phyloP scores from a whole-genome alignment of 2,797 vertebrate species.

The Danio tinwini region DNA sequence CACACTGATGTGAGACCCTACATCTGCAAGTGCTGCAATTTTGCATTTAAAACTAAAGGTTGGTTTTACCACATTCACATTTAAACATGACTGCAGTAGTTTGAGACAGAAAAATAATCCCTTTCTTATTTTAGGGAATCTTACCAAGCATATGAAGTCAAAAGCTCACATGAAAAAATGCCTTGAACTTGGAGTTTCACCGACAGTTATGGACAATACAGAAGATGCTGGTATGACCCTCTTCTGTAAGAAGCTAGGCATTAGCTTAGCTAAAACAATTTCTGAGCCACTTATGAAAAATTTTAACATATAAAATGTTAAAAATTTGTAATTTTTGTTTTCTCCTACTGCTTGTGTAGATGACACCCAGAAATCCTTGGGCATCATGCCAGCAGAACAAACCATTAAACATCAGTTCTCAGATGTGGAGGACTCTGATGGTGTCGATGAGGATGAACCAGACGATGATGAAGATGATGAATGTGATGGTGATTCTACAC shows the following conservation, averaged over 20 bases:
- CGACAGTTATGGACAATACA: conserved; percentile 89
- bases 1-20: conserved; percentile 98
- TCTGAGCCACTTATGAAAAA: not conserved
- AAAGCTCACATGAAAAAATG: conserved; percentile 99
- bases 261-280: not conserved
- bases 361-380: conserved; percentile 85
- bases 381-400: conserved; percentile 76
- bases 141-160: conserved; percentile 99
- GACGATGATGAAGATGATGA: conserved; percentile 98
- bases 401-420: conserved; percentile 95
- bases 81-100: not conserved
- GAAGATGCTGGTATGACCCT: conserved; percentile 89
- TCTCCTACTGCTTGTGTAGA: conserved; percentile 71
- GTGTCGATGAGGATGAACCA: conserved; percentile 90
- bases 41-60: conserved; percentile 99
- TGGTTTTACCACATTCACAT: conserved; percentile 44
- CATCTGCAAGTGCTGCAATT: conserved; percentile 97
- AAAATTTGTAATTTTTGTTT: not conserved
- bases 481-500: conserved; percentile 92
- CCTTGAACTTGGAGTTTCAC: conserved; percentile 94
- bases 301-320: no score
- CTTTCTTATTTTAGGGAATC: conserved; percentile 84
- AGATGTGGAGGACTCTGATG: conserved; percentile 94
- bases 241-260: not conserved
- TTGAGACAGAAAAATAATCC: not conserved